Evolutionary conservation across 1,140 invertebrate genomes (phyloP).

Genomic region (Bombus balteatus): DNA sequence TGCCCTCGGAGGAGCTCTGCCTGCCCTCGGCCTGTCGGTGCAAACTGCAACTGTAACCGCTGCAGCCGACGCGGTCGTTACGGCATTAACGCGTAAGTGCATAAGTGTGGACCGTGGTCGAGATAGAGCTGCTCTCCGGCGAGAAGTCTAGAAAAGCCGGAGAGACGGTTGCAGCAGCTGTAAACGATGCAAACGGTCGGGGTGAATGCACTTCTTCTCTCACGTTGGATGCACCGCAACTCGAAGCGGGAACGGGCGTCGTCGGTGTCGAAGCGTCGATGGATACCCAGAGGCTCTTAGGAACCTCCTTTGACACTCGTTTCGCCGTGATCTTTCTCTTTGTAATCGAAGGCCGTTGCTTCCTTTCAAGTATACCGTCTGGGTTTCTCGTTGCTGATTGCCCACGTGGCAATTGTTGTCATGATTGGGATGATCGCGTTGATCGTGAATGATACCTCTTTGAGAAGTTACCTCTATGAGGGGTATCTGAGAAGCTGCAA

Average conservation of each 20-base stretch:
- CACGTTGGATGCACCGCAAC: conserved; percentile 38
- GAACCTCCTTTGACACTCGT: conserved; percentile 7
- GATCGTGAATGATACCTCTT: no score
- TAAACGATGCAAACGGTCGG: conserved; percentile 53
- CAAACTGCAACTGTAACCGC: conserved; percentile 39
- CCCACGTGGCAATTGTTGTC: no score
- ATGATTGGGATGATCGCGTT: no score
- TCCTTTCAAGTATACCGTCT: no score
- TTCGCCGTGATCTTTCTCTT: not conserved
- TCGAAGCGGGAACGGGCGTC: conserved; percentile 1
- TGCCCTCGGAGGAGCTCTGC: conserved; percentile 14
- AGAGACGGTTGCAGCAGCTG: conserved; percentile 45
- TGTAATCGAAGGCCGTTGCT: not conserved
- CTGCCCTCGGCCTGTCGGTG: conserved; percentile 36
- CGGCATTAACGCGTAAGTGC: conserved; percentile 71
- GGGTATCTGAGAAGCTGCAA: no score
- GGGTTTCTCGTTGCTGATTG: not conserved
- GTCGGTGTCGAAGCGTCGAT: conserved; percentile 19
- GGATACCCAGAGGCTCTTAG: conserved; percentile 22
- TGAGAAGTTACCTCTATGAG: no score
- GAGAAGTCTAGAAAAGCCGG: conserved; percentile 46
- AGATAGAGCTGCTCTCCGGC: conserved; percentile 55
- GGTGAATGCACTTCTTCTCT: conserved; percentile 70
- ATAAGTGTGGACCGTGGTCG: conserved; percentile 66
- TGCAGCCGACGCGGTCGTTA: conserved; percentile 55